Evolutionary conservation across 2,113 vertebrate species (phyloP).

Genomic region (Anguilla rostrata): DNA sequence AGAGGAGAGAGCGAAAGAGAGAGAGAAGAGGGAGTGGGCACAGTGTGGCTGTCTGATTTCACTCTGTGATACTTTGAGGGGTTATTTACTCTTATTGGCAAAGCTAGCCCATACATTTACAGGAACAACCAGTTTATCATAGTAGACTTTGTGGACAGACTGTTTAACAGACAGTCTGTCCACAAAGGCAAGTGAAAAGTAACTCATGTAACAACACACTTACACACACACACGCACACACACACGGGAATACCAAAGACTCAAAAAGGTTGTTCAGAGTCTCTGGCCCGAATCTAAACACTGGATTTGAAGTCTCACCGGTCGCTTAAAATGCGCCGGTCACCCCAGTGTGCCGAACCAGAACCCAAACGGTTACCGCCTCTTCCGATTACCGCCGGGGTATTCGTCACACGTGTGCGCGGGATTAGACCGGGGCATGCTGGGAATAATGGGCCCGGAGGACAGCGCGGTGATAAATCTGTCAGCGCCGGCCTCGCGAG

Average conservation of each 20-base stretch:
- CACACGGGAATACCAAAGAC: neutral
- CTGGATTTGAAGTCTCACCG: neutral
- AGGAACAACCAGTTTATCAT: neutral
- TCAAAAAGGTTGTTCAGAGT: neutral
- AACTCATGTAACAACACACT: neutral
- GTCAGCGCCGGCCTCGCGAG: constrained; percentile 61
- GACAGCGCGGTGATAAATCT: constrained; percentile 59
- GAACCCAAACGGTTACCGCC: neutral
- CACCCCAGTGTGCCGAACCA: neutral
- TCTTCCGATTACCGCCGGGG: constrained; percentile 36
- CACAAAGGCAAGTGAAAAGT: neutral
- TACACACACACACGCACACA: neutral
- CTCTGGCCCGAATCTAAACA: neutral
- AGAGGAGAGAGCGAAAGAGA: neutral
- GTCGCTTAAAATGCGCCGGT: neutral
- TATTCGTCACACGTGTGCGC: constrained; percentile 5
- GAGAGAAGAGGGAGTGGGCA: neutral
- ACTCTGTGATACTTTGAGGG: neutral
- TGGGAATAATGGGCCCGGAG: constrained; percentile 50
- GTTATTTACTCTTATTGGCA: neutral
- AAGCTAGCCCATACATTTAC: neutral
- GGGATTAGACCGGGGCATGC: constrained; percentile 54
- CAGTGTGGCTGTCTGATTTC: neutral
- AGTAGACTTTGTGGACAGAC: neutral
- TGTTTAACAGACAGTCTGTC: neutral